Percentiles rank a stretch among this genome's conserved stretches.
Evolutionary conservation across 2,888 invertebrate genomes (phyloP).

Genomic region (Saturnia pavonia): DNA sequence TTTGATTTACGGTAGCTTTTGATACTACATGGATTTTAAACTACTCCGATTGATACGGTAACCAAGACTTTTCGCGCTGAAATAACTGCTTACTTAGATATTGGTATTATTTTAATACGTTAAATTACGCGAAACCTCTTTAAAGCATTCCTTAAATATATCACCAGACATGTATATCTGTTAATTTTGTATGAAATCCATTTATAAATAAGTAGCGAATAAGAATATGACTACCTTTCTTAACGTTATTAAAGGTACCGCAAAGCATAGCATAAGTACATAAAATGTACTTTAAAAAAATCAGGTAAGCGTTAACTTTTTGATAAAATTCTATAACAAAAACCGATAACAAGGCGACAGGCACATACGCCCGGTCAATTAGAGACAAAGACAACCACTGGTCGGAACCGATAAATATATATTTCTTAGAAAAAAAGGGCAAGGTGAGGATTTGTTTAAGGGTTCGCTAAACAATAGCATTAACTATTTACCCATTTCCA

Average conservation of each 20-base stretch:
- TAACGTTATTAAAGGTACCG: background rate
- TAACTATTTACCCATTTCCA: slow-evolving; percentile 37
- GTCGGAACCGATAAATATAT: slow-evolving; percentile 13
- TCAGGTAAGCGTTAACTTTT: slow-evolving; percentile 7
- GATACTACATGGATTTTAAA: too few species aligned
- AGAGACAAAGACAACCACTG: slow-evolving; percentile 32
- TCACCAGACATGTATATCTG: too few species aligned
- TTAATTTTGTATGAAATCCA: too few species aligned
- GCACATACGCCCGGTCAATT: slow-evolving; percentile 36
- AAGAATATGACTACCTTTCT: background rate
- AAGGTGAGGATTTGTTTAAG: slow-evolving; percentile 33
- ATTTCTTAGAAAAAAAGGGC: slow-evolving; percentile 13
- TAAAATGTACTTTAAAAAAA: background rate
- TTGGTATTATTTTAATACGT: too few species aligned
- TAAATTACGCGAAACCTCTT: too few species aligned
- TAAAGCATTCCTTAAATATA: too few species aligned
- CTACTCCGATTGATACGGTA: too few species aligned
- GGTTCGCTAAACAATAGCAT: slow-evolving; percentile 41
- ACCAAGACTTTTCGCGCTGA: too few species aligned
- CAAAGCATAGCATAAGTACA: background rate
- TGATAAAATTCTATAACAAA: slow-evolving; percentile 3
- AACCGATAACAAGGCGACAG: slow-evolving; percentile 15
- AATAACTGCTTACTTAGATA: too few species aligned
- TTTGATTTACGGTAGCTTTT: too few species aligned
- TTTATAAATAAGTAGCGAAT: background rate